These are phyloP conservation scores for Hyla sarda DNA, from an alignment of 2,113 vertebrate genomes.

Conservation along the genomic window DNA sequence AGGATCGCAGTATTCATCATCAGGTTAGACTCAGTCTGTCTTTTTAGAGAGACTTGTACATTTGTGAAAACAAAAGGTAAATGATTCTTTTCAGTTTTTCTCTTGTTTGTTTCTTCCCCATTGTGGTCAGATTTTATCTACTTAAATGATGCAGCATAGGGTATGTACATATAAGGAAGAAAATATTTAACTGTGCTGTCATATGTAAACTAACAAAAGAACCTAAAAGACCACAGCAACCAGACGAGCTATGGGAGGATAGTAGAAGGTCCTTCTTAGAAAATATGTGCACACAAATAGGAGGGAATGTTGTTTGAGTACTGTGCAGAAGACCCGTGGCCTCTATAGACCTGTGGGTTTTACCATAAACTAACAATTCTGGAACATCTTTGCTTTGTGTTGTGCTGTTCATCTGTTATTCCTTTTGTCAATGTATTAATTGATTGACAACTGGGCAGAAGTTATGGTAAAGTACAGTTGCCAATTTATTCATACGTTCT, in stretches of 20 bases:
- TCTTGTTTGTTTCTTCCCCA: not conserved
- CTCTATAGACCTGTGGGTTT: not conserved
- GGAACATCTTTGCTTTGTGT: no score
- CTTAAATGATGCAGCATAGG: constrained; percentile 40
- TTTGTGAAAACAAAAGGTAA: constrained; percentile 8
- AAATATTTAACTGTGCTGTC: not conserved
- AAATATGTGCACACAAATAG: no score
- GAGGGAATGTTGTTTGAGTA: no score
- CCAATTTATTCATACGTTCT: no score
- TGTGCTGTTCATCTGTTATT: no score
- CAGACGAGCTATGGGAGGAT: not conserved
- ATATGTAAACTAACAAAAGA: not conserved
- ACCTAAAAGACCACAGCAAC: not conserved
- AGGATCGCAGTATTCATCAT: constrained; percentile 8
- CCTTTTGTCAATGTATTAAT: not conserved
- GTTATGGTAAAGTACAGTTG: no score
- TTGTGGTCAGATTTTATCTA: constrained; percentile 16
- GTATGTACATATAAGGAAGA: not conserved
- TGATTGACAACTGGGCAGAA: no score
- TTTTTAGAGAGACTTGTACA: not conserved
- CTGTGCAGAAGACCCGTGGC: no score
- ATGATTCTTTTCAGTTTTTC: not conserved
- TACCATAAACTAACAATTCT: not conserved
- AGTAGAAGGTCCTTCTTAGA: not conserved
- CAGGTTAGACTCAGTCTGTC: not conserved